Conservation (phyloP, 2,888 invertebrate species). For the Cotesia congregata region DNA sequence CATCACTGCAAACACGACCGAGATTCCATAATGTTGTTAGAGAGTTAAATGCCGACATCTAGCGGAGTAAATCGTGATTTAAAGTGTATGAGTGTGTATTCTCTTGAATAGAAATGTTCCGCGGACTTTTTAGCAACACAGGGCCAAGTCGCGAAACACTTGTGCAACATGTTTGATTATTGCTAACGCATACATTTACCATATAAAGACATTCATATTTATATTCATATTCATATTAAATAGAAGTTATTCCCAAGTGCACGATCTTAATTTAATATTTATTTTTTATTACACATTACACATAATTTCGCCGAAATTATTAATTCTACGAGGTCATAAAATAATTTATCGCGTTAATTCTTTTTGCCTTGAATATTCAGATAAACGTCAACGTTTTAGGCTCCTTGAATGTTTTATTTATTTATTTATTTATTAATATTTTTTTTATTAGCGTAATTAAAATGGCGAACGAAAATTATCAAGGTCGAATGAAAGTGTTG, state of each 20-base stretch:
- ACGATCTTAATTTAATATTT: conserved; percentile 13
- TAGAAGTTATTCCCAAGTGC: conserved; percentile 37
- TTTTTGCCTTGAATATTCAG: conserved; percentile 18
- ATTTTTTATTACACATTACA: conserved; percentile 27
- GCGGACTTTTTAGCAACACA: background rate
- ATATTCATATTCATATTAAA: conserved; percentile 13
- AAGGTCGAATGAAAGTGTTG: conserved; percentile 46
- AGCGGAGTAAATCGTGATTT: conserved; percentile 15
- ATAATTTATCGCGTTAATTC: conserved; percentile 26
- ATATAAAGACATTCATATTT: conserved; percentile 20
- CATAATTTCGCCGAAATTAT: conserved; percentile 43
- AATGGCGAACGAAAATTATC: conserved; percentile 39
- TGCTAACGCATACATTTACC: conserved; percentile 19
- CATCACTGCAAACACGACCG: background rate
- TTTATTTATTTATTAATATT: conserved; percentile 10
- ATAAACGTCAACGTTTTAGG: conserved; percentile 21
- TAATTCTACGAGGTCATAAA: conserved; percentile 45
- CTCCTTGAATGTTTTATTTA: background rate
- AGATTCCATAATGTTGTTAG: conserved; percentile 2
- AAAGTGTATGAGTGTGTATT: background rate
- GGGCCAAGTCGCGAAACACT: conserved; percentile 21
- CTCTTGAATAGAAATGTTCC: background rate
- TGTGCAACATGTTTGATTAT: conserved; percentile 26
- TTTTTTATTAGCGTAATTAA: background rate
- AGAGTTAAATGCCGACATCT: conserved; percentile 33